These are phyloP conservation scores for Tipula confusa DNA, from an alignment of 2,888 invertebrate species.

Conservation along the genomic window DNA sequence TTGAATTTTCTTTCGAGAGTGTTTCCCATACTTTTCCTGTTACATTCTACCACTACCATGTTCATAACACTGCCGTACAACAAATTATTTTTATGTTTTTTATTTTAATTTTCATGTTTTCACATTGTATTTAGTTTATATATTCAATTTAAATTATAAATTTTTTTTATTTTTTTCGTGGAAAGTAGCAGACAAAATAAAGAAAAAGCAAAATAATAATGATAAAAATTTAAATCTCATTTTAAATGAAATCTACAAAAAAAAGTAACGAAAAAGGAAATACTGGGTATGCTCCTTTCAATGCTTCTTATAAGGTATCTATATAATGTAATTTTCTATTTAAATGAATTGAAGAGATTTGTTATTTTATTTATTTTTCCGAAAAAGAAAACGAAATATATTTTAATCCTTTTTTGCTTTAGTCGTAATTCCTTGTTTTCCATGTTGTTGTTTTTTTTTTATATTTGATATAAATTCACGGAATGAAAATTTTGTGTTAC, in stretches of 20 bases:
- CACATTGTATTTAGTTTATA: slow-evolving; percentile 25
- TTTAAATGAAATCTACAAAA: not conserved
- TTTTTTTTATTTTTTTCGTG: not conserved
- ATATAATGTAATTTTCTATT: not conserved
- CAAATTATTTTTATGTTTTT: slow-evolving; percentile 8
- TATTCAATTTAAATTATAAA: slow-evolving; percentile 14
- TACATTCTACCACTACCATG: not conserved
- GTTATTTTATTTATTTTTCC: not conserved
- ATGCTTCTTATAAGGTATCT: not conserved
- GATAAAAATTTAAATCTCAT: not conserved
- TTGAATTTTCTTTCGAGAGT: not conserved
- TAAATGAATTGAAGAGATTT: slow-evolving; percentile 17
- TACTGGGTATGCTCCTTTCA: not conserved
- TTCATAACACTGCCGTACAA: not conserved
- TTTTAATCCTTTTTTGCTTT: not conserved
- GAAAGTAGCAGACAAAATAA: not conserved
- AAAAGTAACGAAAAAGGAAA: not conserved
- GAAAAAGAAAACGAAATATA: not conserved
- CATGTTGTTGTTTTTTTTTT: no score
- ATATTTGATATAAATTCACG: not conserved
- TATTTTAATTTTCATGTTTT: slow-evolving; percentile 21
- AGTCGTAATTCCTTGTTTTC: not conserved
- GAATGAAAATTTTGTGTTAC: not conserved
- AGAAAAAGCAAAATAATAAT: not conserved
- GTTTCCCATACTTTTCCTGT: not conserved